Conservation (phyloP, 2,888 invertebrate genomes). For the Drosophila anomelani region DNA sequence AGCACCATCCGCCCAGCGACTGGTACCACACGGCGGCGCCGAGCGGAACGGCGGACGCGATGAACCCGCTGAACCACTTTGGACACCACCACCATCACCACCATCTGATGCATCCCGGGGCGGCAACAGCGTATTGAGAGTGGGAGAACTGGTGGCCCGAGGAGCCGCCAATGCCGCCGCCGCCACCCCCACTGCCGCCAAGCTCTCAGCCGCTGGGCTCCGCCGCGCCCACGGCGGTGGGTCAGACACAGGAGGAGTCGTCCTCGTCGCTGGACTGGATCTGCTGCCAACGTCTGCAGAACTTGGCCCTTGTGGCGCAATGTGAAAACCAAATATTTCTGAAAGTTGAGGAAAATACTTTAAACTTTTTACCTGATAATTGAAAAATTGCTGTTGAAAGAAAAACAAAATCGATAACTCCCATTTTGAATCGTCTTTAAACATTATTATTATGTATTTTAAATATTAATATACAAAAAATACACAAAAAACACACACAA, state of each 20-base stretch:
- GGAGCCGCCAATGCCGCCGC: conserved; percentile 56
- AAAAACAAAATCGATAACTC: conserved; percentile 27
- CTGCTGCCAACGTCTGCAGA: conserved; percentile 71
- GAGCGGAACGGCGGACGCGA: conserved; percentile 83
- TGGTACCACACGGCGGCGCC: conserved; percentile 84
- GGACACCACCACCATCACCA: conserved; percentile 88
- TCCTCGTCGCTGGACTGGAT: conserved; percentile 66
- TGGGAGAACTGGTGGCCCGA: conserved; percentile 78
- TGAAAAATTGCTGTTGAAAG: conserved; percentile 78
- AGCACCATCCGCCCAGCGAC: conserved; percentile 84
- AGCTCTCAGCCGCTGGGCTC: conserved; percentile 27
- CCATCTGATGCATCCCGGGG: conserved; percentile 89
- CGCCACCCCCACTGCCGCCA: conserved; percentile 38
- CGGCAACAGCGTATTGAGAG: conserved; percentile 91
- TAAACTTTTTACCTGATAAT: conserved; percentile 81
- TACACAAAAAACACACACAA: conserved; percentile 36
- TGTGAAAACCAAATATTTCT: conserved; percentile 80
- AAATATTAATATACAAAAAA: conserved; percentile 59
- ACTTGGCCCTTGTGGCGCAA: conserved; percentile 73
- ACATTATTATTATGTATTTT: conserved; percentile 64
- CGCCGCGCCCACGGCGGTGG: conserved; percentile 22
- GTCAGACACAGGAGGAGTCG: conserved; percentile 50
- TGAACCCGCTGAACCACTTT: conserved; percentile 85
- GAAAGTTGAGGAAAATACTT: conserved; percentile 75
- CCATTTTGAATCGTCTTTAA: conserved; percentile 52